Evolutionary conservation across 2,113 vertebrate species (phyloP).

Genomic region (Paramormyrops kingsleyae): DNA sequence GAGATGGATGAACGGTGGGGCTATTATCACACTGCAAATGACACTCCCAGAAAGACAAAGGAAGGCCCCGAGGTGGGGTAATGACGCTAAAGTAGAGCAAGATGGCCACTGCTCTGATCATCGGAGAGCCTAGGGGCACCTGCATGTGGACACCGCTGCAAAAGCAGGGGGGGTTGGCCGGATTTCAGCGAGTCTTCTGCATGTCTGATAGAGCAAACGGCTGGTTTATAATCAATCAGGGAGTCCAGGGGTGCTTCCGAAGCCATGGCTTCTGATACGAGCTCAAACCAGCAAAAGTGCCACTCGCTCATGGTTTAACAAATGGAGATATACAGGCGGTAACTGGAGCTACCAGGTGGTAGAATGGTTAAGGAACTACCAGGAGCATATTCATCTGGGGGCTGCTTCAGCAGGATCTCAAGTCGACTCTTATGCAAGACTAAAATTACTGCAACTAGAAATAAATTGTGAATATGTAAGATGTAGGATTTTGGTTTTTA

Average conservation of each 20-base stretch:
- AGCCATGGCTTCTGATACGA: neutral
- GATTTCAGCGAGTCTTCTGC: neutral
- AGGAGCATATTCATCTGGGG: neutral
- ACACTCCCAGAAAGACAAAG: constrained; percentile 53
- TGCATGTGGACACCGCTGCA: neutral
- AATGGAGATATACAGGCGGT: neutral
- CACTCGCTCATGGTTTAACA: neutral
- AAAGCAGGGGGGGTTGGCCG: neutral
- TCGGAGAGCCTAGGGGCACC: neutral
- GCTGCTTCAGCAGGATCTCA: neutral
- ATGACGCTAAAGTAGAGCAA: constrained; percentile 47
- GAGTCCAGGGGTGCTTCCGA: neutral
- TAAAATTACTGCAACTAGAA: neutral
- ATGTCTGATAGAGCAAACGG: neutral
- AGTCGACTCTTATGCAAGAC: neutral
- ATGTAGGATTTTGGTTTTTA: neutral
- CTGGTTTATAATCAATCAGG: neutral
- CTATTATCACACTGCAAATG: constrained; percentile 49
- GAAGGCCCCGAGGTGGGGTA: constrained; percentile 27
- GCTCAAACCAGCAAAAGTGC: neutral
- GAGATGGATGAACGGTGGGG: constrained; percentile 45
- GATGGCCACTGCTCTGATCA: constrained; percentile 35
- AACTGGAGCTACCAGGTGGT: neutral
- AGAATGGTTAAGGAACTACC: neutral
- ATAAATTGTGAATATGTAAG: neutral